Percentiles rank a stretch among this genome's conserved stretches.
Conservation (phyloP, 2,113 vertebrate genomes). For the Scophthalmus maximus region DNA sequence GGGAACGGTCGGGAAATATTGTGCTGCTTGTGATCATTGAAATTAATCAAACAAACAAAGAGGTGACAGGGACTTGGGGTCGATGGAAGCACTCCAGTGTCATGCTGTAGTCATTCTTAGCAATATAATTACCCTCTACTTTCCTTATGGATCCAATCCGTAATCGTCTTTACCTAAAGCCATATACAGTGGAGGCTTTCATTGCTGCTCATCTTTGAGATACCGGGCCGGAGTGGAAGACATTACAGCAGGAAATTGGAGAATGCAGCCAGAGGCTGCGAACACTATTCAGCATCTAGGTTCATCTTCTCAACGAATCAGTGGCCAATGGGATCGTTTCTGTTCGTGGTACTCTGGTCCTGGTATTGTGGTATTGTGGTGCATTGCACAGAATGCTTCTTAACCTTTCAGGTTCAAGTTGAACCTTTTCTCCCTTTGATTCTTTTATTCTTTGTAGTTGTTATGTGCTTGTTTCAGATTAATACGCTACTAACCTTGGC, state of each 20-base stretch:
- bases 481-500: not conserved
- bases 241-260: constrained; percentile 47
- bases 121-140: constrained; percentile 4
- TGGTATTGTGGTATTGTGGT: not conserved
- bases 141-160: constrained; percentile 10
- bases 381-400: not conserved
- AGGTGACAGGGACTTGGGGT: too few species aligned
- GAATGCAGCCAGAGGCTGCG: constrained; percentile 25
- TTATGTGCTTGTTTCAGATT: constrained; percentile 29
- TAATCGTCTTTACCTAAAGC: constrained; percentile 23
- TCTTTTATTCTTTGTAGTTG: constrained; percentile 1
- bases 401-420: constrained; percentile 13
- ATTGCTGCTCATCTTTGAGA: constrained; percentile 43
- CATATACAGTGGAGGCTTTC: constrained; percentile 26
- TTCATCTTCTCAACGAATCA: constrained; percentile 35
- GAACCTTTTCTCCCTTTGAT: not conserved
- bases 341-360: not conserved
- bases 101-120: too few species aligned
- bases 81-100: not conserved
- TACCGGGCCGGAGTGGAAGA: constrained; percentile 34
- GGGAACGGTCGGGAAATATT: not conserved
- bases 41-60: too few species aligned
- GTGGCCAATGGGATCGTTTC: constrained; percentile 15
- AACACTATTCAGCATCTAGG: constrained; percentile 23
- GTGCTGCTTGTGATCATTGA: not conserved